Evolutionary conservation across 2,888 invertebrate genomes (phyloP).

Genomic region (Himalopsyche japonica): DNA sequence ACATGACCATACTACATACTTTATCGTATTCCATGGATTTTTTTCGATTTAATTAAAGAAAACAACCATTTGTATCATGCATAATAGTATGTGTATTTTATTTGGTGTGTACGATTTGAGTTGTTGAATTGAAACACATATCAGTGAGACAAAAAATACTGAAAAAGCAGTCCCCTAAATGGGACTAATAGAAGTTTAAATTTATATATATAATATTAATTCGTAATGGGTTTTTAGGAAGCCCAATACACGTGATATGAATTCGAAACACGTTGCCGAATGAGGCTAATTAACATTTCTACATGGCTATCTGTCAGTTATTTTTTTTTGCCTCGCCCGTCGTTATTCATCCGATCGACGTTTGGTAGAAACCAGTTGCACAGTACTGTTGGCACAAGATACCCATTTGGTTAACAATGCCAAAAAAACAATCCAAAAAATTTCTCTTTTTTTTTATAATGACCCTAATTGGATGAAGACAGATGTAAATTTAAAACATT

Average conservation of each 20-base stretch:
- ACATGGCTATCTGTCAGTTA: constrained; percentile 38
- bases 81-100: no score
- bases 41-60: no score
- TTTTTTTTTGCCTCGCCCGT: constrained; percentile 8
- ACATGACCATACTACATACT: no score
- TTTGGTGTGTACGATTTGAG: no score
- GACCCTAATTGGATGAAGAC: no score
- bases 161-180: not conserved
- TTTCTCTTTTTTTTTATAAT: no score
- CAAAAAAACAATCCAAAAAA: no score
- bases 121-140: not conserved
- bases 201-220: constrained; percentile 24
- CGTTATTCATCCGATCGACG: not conserved
- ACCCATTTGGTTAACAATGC: not conserved
- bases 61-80: no score
- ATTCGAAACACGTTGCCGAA: constrained; percentile 34
- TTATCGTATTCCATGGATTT: no score
- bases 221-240: constrained; percentile 28
- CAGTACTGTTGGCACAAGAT: not conserved
- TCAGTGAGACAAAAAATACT: constrained; percentile 10
- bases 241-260: constrained; percentile 24
- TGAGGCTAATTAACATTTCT: constrained; percentile 38
- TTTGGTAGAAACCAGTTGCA: not conserved
- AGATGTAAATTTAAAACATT: no score
- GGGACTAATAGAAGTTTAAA: not conserved